Conservation (phyloP, 2,797 vertebrate genomes). For the Xiphophorus birchmanni region DNA sequence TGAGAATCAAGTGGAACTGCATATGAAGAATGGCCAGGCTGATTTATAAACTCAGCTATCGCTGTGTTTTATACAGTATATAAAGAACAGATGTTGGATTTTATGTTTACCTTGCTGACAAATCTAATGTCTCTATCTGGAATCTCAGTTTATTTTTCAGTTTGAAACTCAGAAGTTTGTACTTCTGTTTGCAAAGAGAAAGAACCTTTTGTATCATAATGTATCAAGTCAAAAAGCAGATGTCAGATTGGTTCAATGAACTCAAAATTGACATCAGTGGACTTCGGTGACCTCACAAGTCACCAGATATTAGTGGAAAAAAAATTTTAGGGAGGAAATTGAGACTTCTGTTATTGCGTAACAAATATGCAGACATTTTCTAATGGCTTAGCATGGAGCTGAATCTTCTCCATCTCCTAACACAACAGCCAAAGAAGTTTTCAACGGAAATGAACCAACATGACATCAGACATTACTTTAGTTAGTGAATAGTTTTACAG, state of each 20-base stretch:
- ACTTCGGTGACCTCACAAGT: background rate
- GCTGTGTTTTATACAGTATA: background rate
- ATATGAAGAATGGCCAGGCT: too few species aligned
- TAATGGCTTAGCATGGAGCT: background rate
- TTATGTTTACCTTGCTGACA: background rate
- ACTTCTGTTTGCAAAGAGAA: background rate
- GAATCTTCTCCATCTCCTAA: background rate
- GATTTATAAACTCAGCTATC: background rate
- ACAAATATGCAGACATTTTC: background rate
- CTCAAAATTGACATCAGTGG: background rate
- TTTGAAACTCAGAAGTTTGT: background rate
- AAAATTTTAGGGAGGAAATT: background rate
- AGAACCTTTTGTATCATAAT: background rate
- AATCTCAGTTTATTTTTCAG: background rate
- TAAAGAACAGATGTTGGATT: background rate
- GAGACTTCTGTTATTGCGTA: rapidly evolving
- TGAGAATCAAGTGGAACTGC: too few species aligned
- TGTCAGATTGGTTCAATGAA: background rate
- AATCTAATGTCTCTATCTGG: background rate
- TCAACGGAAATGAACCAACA: background rate
- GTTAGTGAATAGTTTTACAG: background rate
- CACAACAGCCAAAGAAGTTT: background rate
- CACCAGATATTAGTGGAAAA: background rate
- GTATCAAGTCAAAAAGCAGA: background rate
- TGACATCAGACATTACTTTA: background rate